These are phyloP conservation scores for Cuculus canorus DNA, from an alignment of 2,797 vertebrate species.

Conservation along the genomic window DNA sequence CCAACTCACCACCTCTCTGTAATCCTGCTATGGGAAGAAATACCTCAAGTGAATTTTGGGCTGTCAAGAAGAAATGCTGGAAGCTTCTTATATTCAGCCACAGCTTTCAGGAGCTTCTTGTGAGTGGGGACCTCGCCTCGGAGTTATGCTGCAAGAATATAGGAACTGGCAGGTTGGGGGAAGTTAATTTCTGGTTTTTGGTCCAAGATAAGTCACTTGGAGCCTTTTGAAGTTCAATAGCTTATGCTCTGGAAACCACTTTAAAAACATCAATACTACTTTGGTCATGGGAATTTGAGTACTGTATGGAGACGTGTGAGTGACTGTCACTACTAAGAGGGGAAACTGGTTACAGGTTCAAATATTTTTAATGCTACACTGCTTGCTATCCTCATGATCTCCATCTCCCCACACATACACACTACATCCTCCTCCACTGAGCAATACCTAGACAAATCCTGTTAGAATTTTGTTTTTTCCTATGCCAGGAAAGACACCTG, in stretches of 20 bases:
- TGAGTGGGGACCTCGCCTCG: accelerated
- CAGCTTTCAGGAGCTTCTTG: not conserved
- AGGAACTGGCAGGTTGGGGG: not conserved
- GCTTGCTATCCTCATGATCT: not conserved
- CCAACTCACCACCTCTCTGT: not conserved
- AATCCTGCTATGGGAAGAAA: not conserved
- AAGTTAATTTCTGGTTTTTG: not conserved
- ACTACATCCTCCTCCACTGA: not conserved
- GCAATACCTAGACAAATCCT: not conserved
- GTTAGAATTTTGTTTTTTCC: not conserved
- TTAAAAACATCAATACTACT: not conserved
- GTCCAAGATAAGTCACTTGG: not conserved
- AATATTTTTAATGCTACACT: not conserved
- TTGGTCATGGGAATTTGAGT: not conserved
- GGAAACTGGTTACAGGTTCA: not conserved
- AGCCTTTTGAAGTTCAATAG: not conserved
- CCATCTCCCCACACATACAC: not conserved
- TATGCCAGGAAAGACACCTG: not conserved
- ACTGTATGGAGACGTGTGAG: accelerated
- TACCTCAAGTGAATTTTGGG: not conserved
- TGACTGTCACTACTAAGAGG: not conserved
- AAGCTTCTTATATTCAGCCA: not conserved
- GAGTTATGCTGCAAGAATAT: not conserved
- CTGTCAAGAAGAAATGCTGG: not conserved
- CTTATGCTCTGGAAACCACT: not conserved